Evolutionary conservation across 2,797 vertebrate genomes (phyloP), one percentile per base, ranked within the genome.

Genomic region (Microchirus variegatus): DNA sequence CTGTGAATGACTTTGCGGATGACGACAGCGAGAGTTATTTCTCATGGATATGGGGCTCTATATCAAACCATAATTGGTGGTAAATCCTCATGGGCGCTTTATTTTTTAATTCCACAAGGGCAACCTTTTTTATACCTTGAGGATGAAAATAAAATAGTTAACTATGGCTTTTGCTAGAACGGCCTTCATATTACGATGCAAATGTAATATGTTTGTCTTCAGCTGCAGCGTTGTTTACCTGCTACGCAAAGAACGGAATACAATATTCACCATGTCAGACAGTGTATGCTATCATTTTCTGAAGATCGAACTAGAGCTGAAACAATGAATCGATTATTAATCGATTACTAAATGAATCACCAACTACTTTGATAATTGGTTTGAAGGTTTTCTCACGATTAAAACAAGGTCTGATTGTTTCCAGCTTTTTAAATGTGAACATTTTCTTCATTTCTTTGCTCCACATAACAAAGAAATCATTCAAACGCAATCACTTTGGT

Each of bases 91-190:
- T 69, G 59, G 41, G 63, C 67, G 70, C 76, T 65, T 78, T 22
- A n/a, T 22, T 19, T n/a, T 40, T 80, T 63, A 65, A 80, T 73
- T 71, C 62, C 67, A 71, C 78, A 80, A 82, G 84, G 81, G 81
- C 83, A 81, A 63, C 53, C 53, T 68, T 75, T 70, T 73, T 37
- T 61, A 58, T 63, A 46, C 13, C 71, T 47, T 75, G 76, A 84
- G 64, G 47, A 80, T 82, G 62, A 80, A 80, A 81, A 81, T 70
- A 43, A 68, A 71, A 68, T 62, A 53, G 67, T 56, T 48, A 9
- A 72, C 69, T 62, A 67, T 63, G 73, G 72, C 61, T 69, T 77
- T 67, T 68, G 52, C 44, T 19, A 77, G 63, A 19, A 17, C 15
- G 19, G 63, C 15, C 15, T 81, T 74, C 66, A 77, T 63, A 80